phyloP scores from a whole-genome alignment of 2,113 vertebrate species.

The Pongo pygmaeus region DNA sequence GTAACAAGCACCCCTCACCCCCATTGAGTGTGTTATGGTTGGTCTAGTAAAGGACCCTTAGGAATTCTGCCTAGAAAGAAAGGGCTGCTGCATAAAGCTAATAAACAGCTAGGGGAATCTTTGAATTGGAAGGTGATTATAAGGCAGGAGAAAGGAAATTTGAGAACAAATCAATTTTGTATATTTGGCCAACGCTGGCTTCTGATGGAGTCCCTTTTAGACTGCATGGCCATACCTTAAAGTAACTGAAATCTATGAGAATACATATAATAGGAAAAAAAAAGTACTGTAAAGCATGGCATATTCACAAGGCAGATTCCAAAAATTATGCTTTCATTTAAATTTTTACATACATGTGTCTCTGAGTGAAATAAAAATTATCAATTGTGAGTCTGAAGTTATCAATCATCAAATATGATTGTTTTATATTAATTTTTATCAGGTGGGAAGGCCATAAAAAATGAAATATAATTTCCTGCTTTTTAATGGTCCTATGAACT shows the following conservation, averaged over 20 bases:
- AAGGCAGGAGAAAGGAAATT: background rate
- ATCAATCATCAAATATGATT: background rate
- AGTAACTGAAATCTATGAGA: background rate
- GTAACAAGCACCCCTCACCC: background rate
- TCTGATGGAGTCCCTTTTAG: background rate
- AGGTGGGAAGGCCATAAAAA: background rate
- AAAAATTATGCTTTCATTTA: conserved; percentile 47
- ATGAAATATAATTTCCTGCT: background rate
- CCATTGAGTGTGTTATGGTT: background rate
- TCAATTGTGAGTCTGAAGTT: conserved; percentile 10
- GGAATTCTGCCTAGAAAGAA: background rate
- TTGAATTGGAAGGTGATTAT: background rate
- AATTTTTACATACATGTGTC: background rate
- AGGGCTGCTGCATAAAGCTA: background rate
- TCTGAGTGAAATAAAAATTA: conserved; percentile 28
- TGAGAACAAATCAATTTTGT: background rate
- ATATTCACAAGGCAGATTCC: background rate
- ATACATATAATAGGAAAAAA: background rate
- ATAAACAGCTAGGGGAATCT: conserved; percentile 18
- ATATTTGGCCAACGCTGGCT: background rate
- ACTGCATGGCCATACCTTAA: background rate
- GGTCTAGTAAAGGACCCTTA: background rate
- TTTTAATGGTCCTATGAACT: conserved; percentile 22
- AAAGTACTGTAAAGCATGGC: background rate
- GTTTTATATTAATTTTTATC: conserved; percentile 36